Conservation (phyloP, 2,113 vertebrate species). For the Zeus faber region DNA sequence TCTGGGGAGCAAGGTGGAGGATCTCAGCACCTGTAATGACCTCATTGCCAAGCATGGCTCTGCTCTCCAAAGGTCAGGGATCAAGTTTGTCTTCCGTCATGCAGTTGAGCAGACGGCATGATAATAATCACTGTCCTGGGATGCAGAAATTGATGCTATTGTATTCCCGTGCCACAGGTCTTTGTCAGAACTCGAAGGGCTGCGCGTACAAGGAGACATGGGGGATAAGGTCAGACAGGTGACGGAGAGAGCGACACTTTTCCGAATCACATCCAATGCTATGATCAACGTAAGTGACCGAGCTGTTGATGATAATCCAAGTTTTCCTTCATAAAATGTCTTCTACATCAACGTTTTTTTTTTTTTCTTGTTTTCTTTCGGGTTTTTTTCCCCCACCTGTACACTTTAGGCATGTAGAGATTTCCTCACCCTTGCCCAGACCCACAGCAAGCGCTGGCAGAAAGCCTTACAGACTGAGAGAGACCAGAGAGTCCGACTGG, state of each 20-base stretch:
- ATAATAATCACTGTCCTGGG: neutral
- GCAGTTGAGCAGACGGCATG: neutral
- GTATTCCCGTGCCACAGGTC: conserved; percentile 68
- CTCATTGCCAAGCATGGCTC: conserved; percentile 96
- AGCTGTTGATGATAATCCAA: neutral
- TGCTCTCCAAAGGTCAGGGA: conserved; percentile 83
- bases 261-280: conserved; percentile 96
- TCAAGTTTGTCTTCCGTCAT: neutral
- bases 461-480: conserved; percentile 90
- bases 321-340: neutral
- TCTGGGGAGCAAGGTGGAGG: conserved; percentile 91
- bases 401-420: conserved; percentile 85
- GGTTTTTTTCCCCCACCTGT: neutral
- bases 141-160: too few species aligned
- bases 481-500: conserved; percentile 90
- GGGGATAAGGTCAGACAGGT: conserved; percentile 93
- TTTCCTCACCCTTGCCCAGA: conserved; percentile 89
- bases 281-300: conserved; percentile 93
- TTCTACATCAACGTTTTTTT: neutral
- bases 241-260: conserved; percentile 91
- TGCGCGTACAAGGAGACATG: conserved; percentile 82
- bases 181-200: conserved; percentile 89
- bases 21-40: conserved; percentile 94
- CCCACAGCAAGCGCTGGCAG: conserved; percentile 93
- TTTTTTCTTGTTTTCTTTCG: neutral